These are phyloP conservation scores for Cotesia typhae DNA, from an alignment of 1,140 invertebrate genomes.

Conservation along the genomic window DNA sequence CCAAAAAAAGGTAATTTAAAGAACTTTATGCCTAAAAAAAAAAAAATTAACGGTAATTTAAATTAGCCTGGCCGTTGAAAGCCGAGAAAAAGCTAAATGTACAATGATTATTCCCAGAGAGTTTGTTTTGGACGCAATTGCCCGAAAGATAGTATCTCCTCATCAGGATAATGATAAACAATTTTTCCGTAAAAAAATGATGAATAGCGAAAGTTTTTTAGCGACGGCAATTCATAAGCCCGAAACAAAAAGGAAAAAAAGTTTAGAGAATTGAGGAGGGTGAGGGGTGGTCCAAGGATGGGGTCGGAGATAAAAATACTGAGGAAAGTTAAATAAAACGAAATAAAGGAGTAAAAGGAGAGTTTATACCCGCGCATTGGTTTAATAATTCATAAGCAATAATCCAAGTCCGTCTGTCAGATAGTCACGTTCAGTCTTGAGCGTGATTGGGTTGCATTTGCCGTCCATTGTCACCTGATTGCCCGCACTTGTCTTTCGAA, in stretches of 20 bases:
- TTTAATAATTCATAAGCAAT: conserved; percentile 67
- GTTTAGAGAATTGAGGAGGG: background rate
- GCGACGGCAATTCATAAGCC: conserved; percentile 10
- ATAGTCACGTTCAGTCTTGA: conserved; percentile 59
- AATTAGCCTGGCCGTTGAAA: too few species aligned
- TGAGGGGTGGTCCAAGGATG: background rate
- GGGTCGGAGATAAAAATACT: background rate
- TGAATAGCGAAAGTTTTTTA: conserved; percentile 18
- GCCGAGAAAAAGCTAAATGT: too few species aligned
- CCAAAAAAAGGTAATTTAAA: too few species aligned
- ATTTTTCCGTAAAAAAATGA: conserved; percentile 10
- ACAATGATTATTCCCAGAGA: too few species aligned
- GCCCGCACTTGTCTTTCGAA: conserved; percentile 60
- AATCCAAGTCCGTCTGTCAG: conserved; percentile 46
- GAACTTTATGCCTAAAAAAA: too few species aligned
- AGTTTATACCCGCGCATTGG: conserved; percentile 33
- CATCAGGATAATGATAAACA: background rate
- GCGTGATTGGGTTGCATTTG: conserved; percentile 64
- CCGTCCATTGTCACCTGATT: conserved; percentile 64
- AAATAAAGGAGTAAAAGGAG: conserved; percentile 1
- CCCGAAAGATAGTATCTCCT: background rate
- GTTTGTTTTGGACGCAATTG: background rate
- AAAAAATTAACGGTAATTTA: too few species aligned
- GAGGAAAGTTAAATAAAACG: background rate
- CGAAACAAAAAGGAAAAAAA: conserved; percentile 6